Conservation (phyloP, 1,140 invertebrate species). For the Trichoplusia ni region DNA sequence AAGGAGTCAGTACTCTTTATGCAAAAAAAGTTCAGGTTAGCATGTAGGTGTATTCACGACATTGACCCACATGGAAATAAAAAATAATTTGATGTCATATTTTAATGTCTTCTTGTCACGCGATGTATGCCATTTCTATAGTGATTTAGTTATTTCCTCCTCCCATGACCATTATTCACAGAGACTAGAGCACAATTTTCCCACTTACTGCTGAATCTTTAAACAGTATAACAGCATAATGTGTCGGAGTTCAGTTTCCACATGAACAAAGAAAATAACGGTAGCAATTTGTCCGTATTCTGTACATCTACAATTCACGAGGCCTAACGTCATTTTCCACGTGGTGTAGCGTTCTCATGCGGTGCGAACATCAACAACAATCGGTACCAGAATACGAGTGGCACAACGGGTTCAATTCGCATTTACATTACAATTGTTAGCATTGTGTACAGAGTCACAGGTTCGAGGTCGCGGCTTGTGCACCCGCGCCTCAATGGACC, state of each 20-base stretch:
- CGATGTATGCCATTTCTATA: too few relatives aligned
- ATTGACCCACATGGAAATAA: too few relatives aligned
- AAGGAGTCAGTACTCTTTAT: too few relatives aligned
- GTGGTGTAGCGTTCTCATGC: constrained; percentile 7
- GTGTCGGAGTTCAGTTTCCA: not conserved
- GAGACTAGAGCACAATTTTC: too few relatives aligned
- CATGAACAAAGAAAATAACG: not conserved
- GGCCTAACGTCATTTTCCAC: constrained; percentile 13
- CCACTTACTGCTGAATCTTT: too few relatives aligned
- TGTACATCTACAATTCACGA: not conserved
- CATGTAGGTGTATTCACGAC: too few relatives aligned
- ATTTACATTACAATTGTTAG: constrained; percentile 67
- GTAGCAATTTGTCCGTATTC: not conserved
- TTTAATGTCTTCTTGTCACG: too few relatives aligned
- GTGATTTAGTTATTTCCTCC: too few relatives aligned
- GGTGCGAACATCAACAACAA: constrained; percentile 35
- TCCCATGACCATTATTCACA: too few relatives aligned
- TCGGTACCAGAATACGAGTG: constrained; percentile 44
- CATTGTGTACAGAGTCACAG: constrained; percentile 63
- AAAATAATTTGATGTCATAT: too few relatives aligned
- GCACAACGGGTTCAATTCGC: constrained; percentile 48
- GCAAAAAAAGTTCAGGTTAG: too few relatives aligned
- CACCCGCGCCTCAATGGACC: constrained; percentile 41
- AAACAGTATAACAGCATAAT: too few relatives aligned
- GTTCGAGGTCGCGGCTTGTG: constrained; percentile 63